Conservation (phyloP, 37 sponge, comb jelly and placozoan genomes). For the Hormiphora californensis region DNA sequence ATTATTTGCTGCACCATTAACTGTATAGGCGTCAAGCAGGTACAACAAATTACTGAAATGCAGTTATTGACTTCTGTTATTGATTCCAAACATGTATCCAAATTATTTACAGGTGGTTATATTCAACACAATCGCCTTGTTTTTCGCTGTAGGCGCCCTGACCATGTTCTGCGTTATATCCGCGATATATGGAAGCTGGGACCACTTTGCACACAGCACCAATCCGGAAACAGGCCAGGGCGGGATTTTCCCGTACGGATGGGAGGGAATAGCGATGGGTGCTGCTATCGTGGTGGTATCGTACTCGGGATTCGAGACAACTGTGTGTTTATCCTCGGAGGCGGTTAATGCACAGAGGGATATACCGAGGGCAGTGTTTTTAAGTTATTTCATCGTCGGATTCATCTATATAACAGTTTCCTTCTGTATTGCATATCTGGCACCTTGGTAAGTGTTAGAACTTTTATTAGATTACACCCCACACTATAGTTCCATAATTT, state of each 20-base stretch:
- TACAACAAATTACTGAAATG: no score
- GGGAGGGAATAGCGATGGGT: background rate
- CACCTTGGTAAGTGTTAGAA: constrained; percentile 15
- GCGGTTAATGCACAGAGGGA: background rate
- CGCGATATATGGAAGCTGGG: background rate
- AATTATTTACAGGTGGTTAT: no score
- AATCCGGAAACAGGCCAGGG: background rate
- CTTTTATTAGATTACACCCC: no score
- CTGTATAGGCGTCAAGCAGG: constrained; percentile 16
- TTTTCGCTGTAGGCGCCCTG: background rate
- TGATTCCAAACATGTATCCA: no score
- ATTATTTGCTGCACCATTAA: background rate
- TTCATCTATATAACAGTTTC: background rate
- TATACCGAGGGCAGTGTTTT: background rate
- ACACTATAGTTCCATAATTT: no score
- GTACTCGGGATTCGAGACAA: background rate
- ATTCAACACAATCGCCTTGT: background rate
- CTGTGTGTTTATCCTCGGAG: background rate
- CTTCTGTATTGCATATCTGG: background rate
- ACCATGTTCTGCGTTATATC: constrained; percentile 3
- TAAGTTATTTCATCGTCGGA: background rate
- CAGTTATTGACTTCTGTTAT: no score
- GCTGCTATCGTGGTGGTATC: background rate
- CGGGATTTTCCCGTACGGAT: background rate
- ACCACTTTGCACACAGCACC: background rate